These are phyloP conservation scores for Phaetusa simplex DNA, from an alignment of 2,113 vertebrate genomes.

Conservation along the genomic window DNA sequence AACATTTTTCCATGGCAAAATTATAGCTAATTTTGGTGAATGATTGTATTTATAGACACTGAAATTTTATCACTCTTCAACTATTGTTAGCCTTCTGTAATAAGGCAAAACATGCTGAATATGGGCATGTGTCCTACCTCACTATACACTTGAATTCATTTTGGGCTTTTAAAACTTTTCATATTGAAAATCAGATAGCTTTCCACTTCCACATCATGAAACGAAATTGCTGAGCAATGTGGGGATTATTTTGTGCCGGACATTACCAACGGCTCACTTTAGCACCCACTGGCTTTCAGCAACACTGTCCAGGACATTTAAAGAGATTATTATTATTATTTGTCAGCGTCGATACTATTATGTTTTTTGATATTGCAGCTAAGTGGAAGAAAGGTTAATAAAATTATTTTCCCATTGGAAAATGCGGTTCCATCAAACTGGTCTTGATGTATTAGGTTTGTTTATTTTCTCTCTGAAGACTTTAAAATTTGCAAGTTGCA, in stretches of 20 bases:
- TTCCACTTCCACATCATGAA: background rate
- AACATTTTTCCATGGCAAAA: background rate
- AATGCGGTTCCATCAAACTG: background rate
- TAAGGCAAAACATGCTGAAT: background rate
- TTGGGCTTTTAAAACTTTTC: background rate
- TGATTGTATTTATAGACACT: background rate
- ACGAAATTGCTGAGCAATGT: background rate
- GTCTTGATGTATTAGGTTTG: background rate
- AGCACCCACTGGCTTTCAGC: background rate
- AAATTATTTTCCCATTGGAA: slow-evolving; percentile 23
- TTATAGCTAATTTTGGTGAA: background rate
- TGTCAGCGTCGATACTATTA: background rate
- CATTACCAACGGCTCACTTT: background rate
- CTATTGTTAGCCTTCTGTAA: background rate
- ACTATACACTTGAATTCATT: background rate
- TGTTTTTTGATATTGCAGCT: background rate
- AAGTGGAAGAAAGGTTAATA: background rate
- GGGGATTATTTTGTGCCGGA: background rate
- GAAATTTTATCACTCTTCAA: background rate
- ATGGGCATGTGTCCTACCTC: background rate
- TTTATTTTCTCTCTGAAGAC: slow-evolving; percentile 12
- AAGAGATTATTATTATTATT: background rate
- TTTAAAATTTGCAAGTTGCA: background rate
- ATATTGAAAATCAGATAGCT: background rate
- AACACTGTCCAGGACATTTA: background rate